These are phyloP conservation scores for Glareola pratincola DNA, from an alignment of 2,113 vertebrate species.

Conservation along the genomic window DNA sequence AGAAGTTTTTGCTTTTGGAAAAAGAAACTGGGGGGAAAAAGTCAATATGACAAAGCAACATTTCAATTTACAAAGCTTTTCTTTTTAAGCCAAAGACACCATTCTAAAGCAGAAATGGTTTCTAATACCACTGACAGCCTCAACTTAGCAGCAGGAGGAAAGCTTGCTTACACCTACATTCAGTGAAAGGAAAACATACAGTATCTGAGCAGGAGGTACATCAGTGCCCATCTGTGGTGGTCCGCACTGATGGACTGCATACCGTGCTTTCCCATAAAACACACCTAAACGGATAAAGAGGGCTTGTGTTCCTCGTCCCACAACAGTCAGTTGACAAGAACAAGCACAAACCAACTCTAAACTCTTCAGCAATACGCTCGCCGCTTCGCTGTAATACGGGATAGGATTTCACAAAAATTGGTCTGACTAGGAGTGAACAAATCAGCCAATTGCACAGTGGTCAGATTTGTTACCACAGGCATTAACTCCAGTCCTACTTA, in stretches of 20 bases:
- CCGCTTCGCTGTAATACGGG: neutral
- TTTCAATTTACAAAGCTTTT: neutral
- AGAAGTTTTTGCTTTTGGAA: neutral
- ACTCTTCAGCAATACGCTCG: neutral
- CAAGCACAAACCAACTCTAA: neutral
- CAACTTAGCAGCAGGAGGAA: neutral
- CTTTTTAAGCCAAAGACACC: neutral
- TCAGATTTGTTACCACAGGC: conserved; percentile 20
- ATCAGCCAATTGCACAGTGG: conserved; percentile 20
- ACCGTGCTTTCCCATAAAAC: neutral
- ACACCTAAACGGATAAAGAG: neutral
- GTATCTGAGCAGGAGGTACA: neutral
- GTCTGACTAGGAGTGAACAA: conserved; percentile 28
- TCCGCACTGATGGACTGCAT: neutral
- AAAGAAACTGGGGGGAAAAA: neutral
- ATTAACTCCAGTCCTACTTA: neutral
- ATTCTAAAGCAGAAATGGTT: neutral
- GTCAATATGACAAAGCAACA: neutral
- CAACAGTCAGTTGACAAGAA: neutral
- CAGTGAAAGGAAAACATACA: neutral
- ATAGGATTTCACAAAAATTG: conserved; percentile 55
- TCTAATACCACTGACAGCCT: neutral
- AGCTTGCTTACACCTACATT: neutral
- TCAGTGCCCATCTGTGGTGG: neutral
- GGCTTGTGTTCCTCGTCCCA: neutral